phyloP scores from a whole-genome alignment of 2,113 vertebrate genomes.

The Pterocles burchelli region DNA sequence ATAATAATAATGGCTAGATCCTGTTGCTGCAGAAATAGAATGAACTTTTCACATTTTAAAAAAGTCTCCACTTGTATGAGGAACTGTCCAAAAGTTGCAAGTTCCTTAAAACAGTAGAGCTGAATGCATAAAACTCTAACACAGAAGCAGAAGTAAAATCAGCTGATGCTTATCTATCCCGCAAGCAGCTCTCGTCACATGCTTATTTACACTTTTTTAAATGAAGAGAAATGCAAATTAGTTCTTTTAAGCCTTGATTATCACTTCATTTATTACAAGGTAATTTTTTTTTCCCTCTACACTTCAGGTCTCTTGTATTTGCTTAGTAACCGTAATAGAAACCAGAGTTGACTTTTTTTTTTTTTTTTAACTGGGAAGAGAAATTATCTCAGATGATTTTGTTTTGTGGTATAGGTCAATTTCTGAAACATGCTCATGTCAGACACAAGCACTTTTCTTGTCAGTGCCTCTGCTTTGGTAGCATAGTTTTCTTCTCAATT shows the following conservation, averaged over 20 bases:
- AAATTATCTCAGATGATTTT: not conserved
- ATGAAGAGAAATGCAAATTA: not conserved
- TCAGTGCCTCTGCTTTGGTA: not conserved
- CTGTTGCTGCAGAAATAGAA: not conserved
- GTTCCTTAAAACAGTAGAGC: conserved; percentile 13
- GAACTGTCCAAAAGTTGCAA: not conserved
- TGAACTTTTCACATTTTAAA: conserved; percentile 1
- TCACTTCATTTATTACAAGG: not conserved
- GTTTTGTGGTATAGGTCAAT: not conserved
- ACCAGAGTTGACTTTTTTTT: not conserved
- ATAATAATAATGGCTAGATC: not conserved
- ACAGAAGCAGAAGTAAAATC: conserved; percentile 32
- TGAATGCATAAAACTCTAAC: not conserved
- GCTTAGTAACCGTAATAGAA: not conserved
- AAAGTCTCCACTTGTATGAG: not conserved
- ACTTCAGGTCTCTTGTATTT: not conserved
- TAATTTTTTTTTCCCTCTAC: not conserved
- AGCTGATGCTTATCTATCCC: not conserved
- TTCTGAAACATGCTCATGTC: not conserved
- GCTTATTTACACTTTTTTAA: conserved; percentile 16
- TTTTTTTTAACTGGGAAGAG: not conserved
- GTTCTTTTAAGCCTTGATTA: not conserved
- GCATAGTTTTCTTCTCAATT: not conserved
- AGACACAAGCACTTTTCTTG: not conserved
- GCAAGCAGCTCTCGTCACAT: not conserved